phyloP scores from a whole-genome alignment of 2,113 vertebrate genomes.

The Anguilla japonica region DNA sequence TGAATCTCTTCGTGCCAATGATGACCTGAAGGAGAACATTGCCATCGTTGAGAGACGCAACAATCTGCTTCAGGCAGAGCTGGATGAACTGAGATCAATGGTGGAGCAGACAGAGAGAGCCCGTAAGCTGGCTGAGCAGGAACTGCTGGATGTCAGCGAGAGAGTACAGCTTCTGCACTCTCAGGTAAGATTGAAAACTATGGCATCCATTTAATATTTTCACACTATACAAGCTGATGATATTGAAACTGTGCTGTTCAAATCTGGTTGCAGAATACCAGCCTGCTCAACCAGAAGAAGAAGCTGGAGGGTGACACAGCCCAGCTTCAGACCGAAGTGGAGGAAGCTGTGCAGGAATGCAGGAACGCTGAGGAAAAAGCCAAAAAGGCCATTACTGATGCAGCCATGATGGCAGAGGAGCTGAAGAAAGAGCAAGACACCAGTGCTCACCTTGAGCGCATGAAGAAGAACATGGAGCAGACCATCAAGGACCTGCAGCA shows the following conservation, averaged over 20 bases:
- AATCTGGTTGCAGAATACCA: conserved; percentile 26
- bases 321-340: conserved; percentile 40
- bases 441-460: conserved; percentile 75
- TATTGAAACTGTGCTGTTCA: neutral
- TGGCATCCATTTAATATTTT: neutral
- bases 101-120: conserved; percentile 78
- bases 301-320: conserved; percentile 38
- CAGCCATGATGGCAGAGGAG: conserved; percentile 72
- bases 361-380: conserved; percentile 45
- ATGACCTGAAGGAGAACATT: conserved; percentile 82
- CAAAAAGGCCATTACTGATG: conserved; percentile 48
- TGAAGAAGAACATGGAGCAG: conserved; percentile 89
- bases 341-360: conserved; percentile 42
- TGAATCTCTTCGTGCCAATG: conserved; percentile 62
- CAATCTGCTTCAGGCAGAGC: conserved; percentile 72
- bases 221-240: neutral
- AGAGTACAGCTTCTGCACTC: conserved; percentile 82
- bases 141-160: conserved; percentile 79
- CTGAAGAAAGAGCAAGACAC: conserved; percentile 75
- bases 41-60: conserved; percentile 78
- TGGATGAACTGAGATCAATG: conserved; percentile 76
- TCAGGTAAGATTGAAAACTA: conserved; percentile 58
- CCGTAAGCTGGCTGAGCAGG: conserved; percentile 83
- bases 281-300: conserved; percentile 43
- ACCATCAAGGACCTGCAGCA: conserved; percentile 82